These are phyloP conservation scores for Xenentodon cancila DNA, from an alignment of 2,797 vertebrate genomes.

Conservation along the genomic window DNA sequence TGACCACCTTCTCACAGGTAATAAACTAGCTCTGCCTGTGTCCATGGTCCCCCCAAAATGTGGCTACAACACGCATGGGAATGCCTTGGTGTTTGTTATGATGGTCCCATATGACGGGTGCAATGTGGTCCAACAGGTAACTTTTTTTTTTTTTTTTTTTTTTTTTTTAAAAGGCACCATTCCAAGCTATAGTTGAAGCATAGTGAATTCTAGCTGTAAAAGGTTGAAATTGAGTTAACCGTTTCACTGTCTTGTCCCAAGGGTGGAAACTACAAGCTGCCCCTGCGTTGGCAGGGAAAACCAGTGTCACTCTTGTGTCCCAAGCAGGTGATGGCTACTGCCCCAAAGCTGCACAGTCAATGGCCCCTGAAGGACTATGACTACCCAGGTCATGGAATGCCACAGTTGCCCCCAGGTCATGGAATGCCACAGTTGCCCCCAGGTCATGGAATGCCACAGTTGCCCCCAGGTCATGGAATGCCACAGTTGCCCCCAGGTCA, in stretches of 20 bases:
- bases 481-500: too few species aligned
- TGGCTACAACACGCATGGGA: constrained; percentile 62
- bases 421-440: not conserved
- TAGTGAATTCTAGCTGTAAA: too few species aligned
- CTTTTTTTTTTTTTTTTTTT: not conserved
- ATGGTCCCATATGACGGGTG: constrained; percentile 64
- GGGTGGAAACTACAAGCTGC: constrained; percentile 54
- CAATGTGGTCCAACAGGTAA: constrained; percentile 59
- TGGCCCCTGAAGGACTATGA: not conserved
- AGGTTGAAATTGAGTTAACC: not conserved
- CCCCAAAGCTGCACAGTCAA: constrained; percentile 9
- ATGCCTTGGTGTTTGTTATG: constrained; percentile 41
- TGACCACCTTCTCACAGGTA: constrained; percentile 6
- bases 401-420: not conserved
- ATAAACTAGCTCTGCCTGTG: constrained; percentile 31
- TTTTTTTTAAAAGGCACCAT: too few species aligned
- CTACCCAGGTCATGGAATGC: not conserved
- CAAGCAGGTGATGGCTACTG: constrained; percentile 24
- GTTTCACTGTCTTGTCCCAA: constrained; percentile 1
- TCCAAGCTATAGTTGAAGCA: too few species aligned
- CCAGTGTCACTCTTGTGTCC: constrained; percentile 60
- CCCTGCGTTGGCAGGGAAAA: constrained; percentile 57
- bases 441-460: not conserved
- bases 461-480: not conserved
- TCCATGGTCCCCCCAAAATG: constrained; percentile 57